Evolutionary conservation across 1,140 invertebrate species (phyloP), one percentile per base, ranked within the genome.

Genomic region (Pseudomyrmex dendroicus): DNA sequence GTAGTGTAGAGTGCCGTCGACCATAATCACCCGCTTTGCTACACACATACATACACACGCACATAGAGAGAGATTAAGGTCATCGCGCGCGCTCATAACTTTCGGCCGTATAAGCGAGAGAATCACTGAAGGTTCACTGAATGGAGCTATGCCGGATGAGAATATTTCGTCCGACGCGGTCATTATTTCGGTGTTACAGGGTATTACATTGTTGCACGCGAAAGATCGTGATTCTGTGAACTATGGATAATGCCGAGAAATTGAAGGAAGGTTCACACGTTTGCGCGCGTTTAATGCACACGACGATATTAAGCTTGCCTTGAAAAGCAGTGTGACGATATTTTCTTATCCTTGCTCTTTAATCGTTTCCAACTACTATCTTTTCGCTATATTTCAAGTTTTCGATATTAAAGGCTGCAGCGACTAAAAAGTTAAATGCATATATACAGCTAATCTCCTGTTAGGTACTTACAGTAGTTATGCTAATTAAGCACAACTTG

Each of bases 1-100:
- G 35, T 57, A 59, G 52, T 59, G 8, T 17, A 20, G 52, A 78
- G 70, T n/a, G 44, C 35, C 13, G 35, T 15, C 8, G 15, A n/a
- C 20, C 59, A 15, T 57, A 78, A 78, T 78, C 76, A 70, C 46
- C 5, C 64, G 52, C 20, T 78, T 78, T 25, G 35, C 64, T 25
- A 17, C 35, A 78, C 52, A 48, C 20, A 2, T 15, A 17, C 59
- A 10, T 15, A 17, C 59, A 10, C 56, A 35, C 17, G 4, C 54
- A 73, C 70, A 73, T 2, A 15, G 20, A 35, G 46, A 46, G 12
- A 80, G 76, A 80, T 80, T 80, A 80, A 80, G 76, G 76, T 80
- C 76, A 80, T 72, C 44, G 66, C 44, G 66, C 76, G 66, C 76
- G n/a, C 66, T 78, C 64, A 48, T 54, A 57, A 72, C 66, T 80